Conservation (phyloP, 2,113 vertebrate genomes). For the Vireo altiloquus region DNA sequence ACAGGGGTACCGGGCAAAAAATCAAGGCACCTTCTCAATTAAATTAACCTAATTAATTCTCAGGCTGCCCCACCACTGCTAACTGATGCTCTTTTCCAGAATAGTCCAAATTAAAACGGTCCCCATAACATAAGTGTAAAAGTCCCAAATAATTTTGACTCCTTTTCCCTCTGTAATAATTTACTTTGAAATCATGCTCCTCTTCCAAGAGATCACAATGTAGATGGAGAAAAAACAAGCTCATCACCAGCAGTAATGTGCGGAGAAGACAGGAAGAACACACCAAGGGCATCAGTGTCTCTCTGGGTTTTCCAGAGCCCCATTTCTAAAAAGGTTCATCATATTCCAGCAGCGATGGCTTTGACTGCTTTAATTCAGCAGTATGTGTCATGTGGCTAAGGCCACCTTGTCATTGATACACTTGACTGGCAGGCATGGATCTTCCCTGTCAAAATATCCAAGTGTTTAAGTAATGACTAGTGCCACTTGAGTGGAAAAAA, state of each 20-base stretch:
- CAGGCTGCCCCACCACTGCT: background rate
- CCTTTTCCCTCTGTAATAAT: background rate
- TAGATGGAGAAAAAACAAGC: fast-evolving
- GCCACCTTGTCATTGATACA: slow-evolving; percentile 81
- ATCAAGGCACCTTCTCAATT: background rate
- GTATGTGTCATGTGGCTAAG: slow-evolving; percentile 71
- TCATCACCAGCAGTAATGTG: fast-evolving
- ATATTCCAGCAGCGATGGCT: slow-evolving; percentile 69
- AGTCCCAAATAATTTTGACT: background rate
- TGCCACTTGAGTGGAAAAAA: slow-evolving; percentile 80
- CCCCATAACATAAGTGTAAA: background rate
- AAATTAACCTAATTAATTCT: background rate
- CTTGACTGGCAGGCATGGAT: slow-evolving; percentile 85
- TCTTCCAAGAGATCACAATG: background rate
- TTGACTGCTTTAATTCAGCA: slow-evolving; percentile 85
- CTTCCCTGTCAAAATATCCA: slow-evolving; percentile 79
- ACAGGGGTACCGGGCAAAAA: background rate
- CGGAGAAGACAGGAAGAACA: background rate
- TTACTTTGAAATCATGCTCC: background rate
- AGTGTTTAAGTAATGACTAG: slow-evolving; percentile 81
- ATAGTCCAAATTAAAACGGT: background rate
- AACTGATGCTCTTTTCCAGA: background rate
- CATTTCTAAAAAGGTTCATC: slow-evolving; percentile 77
- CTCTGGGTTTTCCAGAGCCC: background rate
- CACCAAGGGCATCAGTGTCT: background rate